Evolutionary conservation across 2,888 invertebrate species (phyloP).

Genomic region (Electrophaes corylata): DNA sequence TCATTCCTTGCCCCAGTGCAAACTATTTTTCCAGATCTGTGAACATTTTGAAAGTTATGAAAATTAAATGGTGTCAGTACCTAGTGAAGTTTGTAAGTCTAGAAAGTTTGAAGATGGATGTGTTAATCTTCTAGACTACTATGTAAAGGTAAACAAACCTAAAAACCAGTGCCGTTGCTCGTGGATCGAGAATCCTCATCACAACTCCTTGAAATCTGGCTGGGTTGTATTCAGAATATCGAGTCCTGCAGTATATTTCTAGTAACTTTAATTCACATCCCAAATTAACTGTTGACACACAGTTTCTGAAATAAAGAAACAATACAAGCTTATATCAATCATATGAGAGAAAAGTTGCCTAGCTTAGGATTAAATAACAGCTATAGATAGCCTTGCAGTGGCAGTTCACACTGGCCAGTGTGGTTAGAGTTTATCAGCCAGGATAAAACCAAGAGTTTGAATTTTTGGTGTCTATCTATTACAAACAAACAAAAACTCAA

Average conservation of each 20-base stretch:
- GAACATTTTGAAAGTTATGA: conserved; percentile 43
- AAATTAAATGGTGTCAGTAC: too few relatives aligned
- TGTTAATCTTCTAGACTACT: not conserved
- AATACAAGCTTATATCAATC: too few relatives aligned
- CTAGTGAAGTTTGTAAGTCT: too few relatives aligned
- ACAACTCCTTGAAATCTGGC: conserved; percentile 92
- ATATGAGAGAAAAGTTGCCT: too few relatives aligned
- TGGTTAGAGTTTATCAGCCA: too few relatives aligned
- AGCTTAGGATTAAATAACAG: too few relatives aligned
- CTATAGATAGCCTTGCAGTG: too few relatives aligned
- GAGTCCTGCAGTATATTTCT: conserved; percentile 90
- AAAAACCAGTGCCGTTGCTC: conserved; percentile 89
- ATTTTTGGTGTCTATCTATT: too few relatives aligned
- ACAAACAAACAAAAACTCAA: too few relatives aligned
- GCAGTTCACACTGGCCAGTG: too few relatives aligned
- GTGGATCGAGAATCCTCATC: conserved; percentile 92
- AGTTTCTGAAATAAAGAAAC: conserved; percentile 84
- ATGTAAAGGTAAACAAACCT: conserved; percentile 50
- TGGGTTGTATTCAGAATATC: conserved; percentile 94
- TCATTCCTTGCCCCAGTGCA: conserved; percentile 92
- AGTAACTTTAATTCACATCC: conserved; percentile 89
- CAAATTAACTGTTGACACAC: conserved; percentile 91
- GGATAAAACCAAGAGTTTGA: too few relatives aligned
- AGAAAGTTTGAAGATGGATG: too few relatives aligned
- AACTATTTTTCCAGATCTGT: conserved; percentile 91